Percentiles rank a stretch among this genome's conserved stretches.
Evolutionary conservation across 2,113 vertebrate species (phyloP).

Genomic region (Procavia capensis): DNA sequence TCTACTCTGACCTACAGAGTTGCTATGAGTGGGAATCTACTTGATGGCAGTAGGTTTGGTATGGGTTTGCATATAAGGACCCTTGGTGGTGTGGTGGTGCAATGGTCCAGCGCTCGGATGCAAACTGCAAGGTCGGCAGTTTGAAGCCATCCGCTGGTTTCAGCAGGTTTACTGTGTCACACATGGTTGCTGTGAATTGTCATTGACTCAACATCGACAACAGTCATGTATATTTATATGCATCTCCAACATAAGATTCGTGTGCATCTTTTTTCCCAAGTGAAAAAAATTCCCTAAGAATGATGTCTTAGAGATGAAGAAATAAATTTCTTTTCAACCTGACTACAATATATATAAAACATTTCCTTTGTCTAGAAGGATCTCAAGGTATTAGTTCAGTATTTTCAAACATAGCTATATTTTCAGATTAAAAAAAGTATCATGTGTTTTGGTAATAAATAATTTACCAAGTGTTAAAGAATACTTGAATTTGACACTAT

Average conservation of each 20-base stretch:
- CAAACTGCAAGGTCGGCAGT: too few species aligned
- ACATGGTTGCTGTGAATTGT: too few species aligned
- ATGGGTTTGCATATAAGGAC: too few species aligned
- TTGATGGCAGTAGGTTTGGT: too few species aligned
- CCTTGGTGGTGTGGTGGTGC: too few species aligned
- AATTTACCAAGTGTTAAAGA: constrained; percentile 25
- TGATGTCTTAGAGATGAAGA: neutral
- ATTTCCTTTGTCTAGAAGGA: neutral
- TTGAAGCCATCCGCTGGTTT: too few species aligned
- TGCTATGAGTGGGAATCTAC: too few species aligned
- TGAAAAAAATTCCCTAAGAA: neutral
- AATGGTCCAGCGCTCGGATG: too few species aligned
- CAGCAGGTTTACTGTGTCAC: too few species aligned
- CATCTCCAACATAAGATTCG: neutral
- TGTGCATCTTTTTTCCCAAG: neutral
- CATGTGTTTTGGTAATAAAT: neutral
- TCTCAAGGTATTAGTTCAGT: neutral
- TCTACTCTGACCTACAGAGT: too few species aligned
- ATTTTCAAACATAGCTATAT: constrained; percentile 27
- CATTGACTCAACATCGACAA: too few species aligned
- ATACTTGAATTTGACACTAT: neutral
- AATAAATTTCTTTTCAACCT: neutral
- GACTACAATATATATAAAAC: neutral
- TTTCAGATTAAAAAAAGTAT: neutral
- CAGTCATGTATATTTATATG: neutral